Evolutionary conservation across 2,113 vertebrate genomes (phyloP).

Genomic region (Gadus macrocephalus): DNA sequence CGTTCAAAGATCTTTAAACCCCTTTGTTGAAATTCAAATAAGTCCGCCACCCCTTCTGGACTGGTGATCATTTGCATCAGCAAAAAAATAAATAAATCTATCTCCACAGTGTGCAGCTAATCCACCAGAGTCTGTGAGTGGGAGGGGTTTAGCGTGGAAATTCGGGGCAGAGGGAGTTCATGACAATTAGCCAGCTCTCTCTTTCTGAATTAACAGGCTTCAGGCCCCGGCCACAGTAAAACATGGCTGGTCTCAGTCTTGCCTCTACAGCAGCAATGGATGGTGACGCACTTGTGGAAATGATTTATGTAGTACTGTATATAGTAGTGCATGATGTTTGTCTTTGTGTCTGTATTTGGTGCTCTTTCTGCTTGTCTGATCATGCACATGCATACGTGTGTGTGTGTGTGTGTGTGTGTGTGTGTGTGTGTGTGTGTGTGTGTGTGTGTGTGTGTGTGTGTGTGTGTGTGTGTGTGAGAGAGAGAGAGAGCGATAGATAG

Average conservation of each 20-base stretch:
- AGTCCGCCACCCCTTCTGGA: background rate
- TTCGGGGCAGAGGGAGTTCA: slow-evolving; percentile 50
- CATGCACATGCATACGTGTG: background rate
- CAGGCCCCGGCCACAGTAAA: slow-evolving; percentile 20
- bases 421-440: background rate
- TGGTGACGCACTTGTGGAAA: background rate
- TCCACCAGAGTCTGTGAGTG: slow-evolving; percentile 48
- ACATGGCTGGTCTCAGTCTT: background rate
- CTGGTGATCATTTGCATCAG: slow-evolving; percentile 5
- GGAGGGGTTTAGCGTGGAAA: slow-evolving; percentile 48
- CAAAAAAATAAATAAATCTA: slow-evolving; percentile 4
- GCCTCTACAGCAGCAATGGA: slow-evolving; percentile 8
- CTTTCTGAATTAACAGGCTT: slow-evolving; percentile 41
- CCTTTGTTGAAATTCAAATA: slow-evolving; percentile 3
- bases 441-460: slow-evolving; percentile 1
- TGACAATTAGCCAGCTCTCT: slow-evolving; percentile 56
- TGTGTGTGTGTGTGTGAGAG: too few species aligned
- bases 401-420: slow-evolving; percentile 9
- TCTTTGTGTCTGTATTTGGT: too few species aligned
- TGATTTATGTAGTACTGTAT: background rate
- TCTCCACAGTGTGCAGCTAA: slow-evolving; percentile 44
- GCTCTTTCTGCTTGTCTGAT: background rate
- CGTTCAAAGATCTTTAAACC: background rate
- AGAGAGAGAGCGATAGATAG: background rate
- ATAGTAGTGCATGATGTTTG: too few species aligned